Evolutionary conservation across 2,797 vertebrate species (phyloP), one percentile per base, ranked within the genome.

Genomic region (Coreius guichenoti): DNA sequence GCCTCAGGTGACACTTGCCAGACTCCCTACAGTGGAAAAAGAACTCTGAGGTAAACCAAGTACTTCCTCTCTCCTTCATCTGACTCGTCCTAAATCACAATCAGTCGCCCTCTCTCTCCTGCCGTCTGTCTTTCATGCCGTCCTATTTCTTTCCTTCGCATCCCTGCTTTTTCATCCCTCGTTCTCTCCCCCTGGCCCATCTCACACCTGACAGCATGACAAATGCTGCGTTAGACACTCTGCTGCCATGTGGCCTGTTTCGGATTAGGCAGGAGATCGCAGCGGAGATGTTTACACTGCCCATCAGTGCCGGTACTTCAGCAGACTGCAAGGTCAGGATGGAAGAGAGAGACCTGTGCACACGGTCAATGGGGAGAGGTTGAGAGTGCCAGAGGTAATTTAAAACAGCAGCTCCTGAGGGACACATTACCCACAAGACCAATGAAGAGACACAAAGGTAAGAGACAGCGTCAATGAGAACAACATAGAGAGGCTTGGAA

Each of bases 1-100:
- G 85, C 49, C 83, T 70, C 90, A 91, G 89, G 93, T 92, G 91
- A 95, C 90, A 93, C 76, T 89, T 90, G 88, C 90, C 94, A 95
- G 93, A 92, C 90, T 14, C 74, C 74, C 72, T 76, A 90, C 87
- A 92, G 84, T 90, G 84, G 87, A 87, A 76, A 69, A 63, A 65
- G 26, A 73, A 73, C 83, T 61, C 58, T 54, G 83, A 80, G 82
- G 70, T 87, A 80, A 81, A 88, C 76, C 87, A 77, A 83, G 75
- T 80, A 81, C 87, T 83, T 86, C 80, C 84, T 84, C 81, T 82
- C 79, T 79, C 74, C 68, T 72, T 81, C 33, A 78, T 81, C 45
- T 47, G 16, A 39, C 54, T 43, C 33, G 23, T 47, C 77, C 67
- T 61, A 78, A 67, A 83, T 68, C 63, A 80, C 70, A 51, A 80